These are phyloP conservation scores for Porites divaricata DNA, from an alignment of 92 coral and sea anemone genomes.

Conservation along the genomic window DNA sequence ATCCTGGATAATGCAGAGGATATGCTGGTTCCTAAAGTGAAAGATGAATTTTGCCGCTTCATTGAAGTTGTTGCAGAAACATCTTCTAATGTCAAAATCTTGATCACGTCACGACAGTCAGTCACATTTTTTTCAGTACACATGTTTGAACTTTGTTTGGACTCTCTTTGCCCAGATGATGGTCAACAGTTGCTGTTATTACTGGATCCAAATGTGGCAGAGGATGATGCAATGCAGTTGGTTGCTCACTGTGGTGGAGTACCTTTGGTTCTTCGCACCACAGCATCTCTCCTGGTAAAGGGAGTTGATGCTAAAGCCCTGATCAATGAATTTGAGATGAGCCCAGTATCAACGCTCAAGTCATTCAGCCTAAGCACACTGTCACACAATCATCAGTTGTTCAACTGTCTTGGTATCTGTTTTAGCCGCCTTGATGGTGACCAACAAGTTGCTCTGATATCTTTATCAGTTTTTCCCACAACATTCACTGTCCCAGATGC, in stretches of 20 bases:
- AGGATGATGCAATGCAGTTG: slow-evolving; percentile 77
- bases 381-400: slow-evolving; percentile 88
- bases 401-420: slow-evolving; percentile 86
- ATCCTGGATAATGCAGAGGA: slow-evolving; percentile 97
- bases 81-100: slow-evolving; percentile 72
- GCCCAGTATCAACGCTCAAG: slow-evolving; percentile 86
- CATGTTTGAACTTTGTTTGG: slow-evolving; percentile 65
- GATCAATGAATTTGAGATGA: slow-evolving; percentile 82
- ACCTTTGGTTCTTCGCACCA: slow-evolving; percentile 89
- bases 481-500: slow-evolving; percentile 83
- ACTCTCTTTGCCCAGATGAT: slow-evolving; percentile 69
- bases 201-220: slow-evolving; percentile 55
- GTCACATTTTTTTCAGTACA: slow-evolving; percentile 77
- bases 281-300: slow-evolving; percentile 89
- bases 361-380: slow-evolving; percentile 77
- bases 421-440: slow-evolving; percentile 79
- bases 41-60: slow-evolving; percentile 79
- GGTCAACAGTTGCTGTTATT: slow-evolving; percentile 70
- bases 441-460: slow-evolving; percentile 75
- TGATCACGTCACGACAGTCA: slow-evolving; percentile 82
- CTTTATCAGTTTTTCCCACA: slow-evolving; percentile 89
- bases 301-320: slow-evolving; percentile 84
- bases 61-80: slow-evolving; percentile 81
- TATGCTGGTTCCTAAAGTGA: slow-evolving; percentile 68
- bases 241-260: slow-evolving; percentile 93